A percentile compares a stretch with the other conserved stretches of the same genome.
Conservation (phyloP, 2,888 invertebrate genomes). For the Phalangium opilio region DNA sequence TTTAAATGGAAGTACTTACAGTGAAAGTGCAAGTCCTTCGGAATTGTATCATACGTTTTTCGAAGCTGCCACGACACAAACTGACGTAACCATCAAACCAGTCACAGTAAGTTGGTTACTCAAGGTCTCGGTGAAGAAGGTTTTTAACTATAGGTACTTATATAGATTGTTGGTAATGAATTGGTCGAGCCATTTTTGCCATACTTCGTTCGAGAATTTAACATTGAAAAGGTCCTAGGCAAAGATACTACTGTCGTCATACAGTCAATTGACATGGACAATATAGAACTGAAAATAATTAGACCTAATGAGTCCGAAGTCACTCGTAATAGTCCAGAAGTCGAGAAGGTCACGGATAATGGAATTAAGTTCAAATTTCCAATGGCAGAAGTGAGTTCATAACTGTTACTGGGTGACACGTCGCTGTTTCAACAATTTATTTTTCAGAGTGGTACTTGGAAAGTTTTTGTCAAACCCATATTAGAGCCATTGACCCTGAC, state of each 20-base stretch:
- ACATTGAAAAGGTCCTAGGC: conserved; percentile 19
- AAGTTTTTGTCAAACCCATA: conserved; percentile 40
- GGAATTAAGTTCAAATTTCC: conserved; percentile 17
- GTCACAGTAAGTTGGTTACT: conserved; percentile 19
- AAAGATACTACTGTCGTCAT: conserved; percentile 21
- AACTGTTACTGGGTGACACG: too few relatives aligned
- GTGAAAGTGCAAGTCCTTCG: too few relatives aligned
- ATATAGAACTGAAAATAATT: conserved; percentile 12
- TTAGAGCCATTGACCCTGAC: conserved; percentile 46
- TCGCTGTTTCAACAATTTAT: too few relatives aligned
- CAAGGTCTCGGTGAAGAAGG: too few relatives aligned
- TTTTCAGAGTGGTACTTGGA: conserved; percentile 41
- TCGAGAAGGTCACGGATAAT: conserved; percentile 12
- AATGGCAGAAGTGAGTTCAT: conserved; percentile 17
- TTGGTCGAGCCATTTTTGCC: too few relatives aligned
- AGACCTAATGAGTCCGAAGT: conserved; percentile 16
- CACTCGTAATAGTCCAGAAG: conserved; percentile 8
- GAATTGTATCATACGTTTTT: conserved; percentile 17
- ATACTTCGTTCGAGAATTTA: background rate
- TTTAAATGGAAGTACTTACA: conserved; percentile 9
- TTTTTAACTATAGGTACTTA: too few relatives aligned
- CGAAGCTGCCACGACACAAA: conserved; percentile 20
- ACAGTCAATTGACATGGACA: conserved; percentile 6
- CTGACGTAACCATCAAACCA: conserved; percentile 19
- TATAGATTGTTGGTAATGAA: too few relatives aligned